phyloP scores from a whole-genome alignment of 2,888 invertebrate genomes.

The Rhagium mordax region DNA sequence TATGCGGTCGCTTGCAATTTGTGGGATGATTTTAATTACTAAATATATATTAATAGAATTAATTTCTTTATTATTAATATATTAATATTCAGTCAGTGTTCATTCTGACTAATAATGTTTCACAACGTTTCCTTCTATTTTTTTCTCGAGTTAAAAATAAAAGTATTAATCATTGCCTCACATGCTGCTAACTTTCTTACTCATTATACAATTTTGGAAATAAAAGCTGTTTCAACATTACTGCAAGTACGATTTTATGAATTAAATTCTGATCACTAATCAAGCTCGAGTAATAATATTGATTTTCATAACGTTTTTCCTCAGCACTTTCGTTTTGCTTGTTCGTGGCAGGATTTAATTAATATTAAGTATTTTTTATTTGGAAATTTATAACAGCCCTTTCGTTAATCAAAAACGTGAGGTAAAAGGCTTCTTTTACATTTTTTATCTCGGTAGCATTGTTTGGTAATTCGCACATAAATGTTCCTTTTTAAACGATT shows the following conservation, averaged over 20 bases:
- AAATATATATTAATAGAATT: not conserved
- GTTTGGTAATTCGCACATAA: not conserved
- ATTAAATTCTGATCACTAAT: not conserved
- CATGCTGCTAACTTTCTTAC: not conserved
- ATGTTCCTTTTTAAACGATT: not conserved
- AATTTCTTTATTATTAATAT: too few species aligned
- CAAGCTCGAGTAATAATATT: not conserved
- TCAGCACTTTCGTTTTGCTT: not conserved
- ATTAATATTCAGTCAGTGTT: not conserved
- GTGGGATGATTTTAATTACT: not conserved
- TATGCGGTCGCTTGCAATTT: not conserved
- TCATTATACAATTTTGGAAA: too few species aligned
- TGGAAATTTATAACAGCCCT: not conserved
- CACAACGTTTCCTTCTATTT: not conserved
- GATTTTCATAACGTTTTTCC: constrained; percentile 1
- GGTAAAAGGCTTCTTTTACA: not conserved
- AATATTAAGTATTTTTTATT: constrained; percentile 15
- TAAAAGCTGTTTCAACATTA: too few species aligned
- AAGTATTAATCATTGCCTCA: not conserved
- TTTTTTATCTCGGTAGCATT: not conserved
- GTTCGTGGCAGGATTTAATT: not conserved
- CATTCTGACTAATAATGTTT: not conserved
- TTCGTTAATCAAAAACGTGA: not conserved
- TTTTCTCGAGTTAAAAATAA: not conserved
- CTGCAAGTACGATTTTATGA: not conserved